Base-by-base conservation (phyloP, 2,113 vertebrate genomes). In the Cavia aperea region DNA sequence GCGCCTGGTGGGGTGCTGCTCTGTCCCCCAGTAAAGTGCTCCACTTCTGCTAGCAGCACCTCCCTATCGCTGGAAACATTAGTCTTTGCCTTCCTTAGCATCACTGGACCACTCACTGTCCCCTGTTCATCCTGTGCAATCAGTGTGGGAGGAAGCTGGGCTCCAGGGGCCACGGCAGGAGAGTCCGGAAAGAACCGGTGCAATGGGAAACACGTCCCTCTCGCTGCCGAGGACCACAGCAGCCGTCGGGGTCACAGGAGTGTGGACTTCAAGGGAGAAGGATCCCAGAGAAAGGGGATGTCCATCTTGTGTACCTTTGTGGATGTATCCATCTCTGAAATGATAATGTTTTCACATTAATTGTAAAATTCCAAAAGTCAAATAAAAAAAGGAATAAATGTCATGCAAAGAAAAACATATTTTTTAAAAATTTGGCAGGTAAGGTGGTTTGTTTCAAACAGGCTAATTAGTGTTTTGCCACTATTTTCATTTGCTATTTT, bases 191-290 rank as follows among this genome's bases (percentile, higher is more conserved):
- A 97, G 95, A 96, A 93, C 78, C 88, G 94, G 75, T 15, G 94
- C 94, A 88, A 85, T 68, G 95, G 96, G 97, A 98, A 97, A 97
- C 97, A 97, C 96, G 96, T 93, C 97, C 96, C 96, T 97, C 96
- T 96, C 97, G 96, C 97, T 96, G 96, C 97, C 93, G 90, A 95
- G 97, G 97, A 97, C 95, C 97, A 98, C 97, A 97, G 96, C 88
- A 96, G 83, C 96, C 96, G 95, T 94, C 78, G 92, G 94, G 92
- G 70, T 97, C 95, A 84, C 77, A 93, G 93, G 94, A 94, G 94
- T 92, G 91, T 94, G 75, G 94, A 95, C 96, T 95, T 93, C 89
- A 91, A 96, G 96, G 96, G 96, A 8, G 95, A 97, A 26, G 13
- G 96, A 96, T 14, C 33, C 15, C 16, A 56, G 4, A 18, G 24